These are phyloP conservation scores for Drosophila pegasa DNA, from an alignment of 2,888 invertebrate genomes.

Conservation along the genomic window DNA sequence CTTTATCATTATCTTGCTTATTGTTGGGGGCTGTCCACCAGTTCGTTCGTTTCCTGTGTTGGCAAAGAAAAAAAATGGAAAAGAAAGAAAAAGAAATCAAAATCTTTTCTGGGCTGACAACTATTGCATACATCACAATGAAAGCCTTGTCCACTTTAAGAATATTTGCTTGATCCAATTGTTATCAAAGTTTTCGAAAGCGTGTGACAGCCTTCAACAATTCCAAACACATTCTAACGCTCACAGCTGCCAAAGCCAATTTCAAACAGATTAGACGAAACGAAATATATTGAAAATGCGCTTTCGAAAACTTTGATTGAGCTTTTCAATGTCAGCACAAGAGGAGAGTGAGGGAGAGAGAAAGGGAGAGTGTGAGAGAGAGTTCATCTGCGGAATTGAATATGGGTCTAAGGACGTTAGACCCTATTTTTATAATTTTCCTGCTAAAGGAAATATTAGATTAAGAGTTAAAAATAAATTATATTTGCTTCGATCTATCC, in stretches of 20 bases:
- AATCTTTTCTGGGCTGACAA: slow-evolving; percentile 22
- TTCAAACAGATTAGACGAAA: slow-evolving; percentile 9
- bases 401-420: not conserved
- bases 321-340: slow-evolving; percentile 13
- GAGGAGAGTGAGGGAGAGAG: not conserved
- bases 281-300: slow-evolving; percentile 34
- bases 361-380: not conserved
- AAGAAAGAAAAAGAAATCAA: not conserved
- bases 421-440: not conserved
- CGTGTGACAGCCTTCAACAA: slow-evolving; percentile 84
- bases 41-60: slow-evolving; percentile 34
- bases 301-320: slow-evolving; percentile 84
- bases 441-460: not conserved
- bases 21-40: slow-evolving; percentile 84
- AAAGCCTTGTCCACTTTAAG: slow-evolving; percentile 31
- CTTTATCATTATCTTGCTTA: slow-evolving; percentile 73
- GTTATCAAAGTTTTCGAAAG: slow-evolving; percentile 85
- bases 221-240: slow-evolving; percentile 76
- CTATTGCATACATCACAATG: slow-evolving; percentile 36
- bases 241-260: slow-evolving; percentile 16
- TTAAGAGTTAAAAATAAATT: not conserved
- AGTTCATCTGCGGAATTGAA: not conserved
- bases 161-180: slow-evolving; percentile 6
- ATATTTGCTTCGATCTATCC: not conserved
- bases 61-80: not conserved